Percentiles rank a stretch among this genome's conserved stretches.
Evolutionary conservation across 2,797 vertebrate genomes (phyloP).

Genomic region (Hippocampus kuda): DNA sequence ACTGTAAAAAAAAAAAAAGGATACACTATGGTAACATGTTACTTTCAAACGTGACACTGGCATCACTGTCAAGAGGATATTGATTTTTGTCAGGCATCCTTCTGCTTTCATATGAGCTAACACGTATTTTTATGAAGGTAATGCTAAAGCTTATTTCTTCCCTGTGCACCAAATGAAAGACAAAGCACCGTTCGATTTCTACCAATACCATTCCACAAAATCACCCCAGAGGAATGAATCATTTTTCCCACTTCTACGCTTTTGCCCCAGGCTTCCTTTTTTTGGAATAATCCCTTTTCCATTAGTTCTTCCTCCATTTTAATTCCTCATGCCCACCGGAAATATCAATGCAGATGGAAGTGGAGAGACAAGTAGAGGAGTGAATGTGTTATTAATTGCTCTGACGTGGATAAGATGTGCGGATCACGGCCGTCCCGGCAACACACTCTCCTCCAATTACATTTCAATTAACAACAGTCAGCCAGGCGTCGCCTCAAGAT

Average conservation of each 20-base stretch:
- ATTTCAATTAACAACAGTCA: slow-evolving; percentile 71
- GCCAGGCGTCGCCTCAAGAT: slow-evolving; percentile 61
- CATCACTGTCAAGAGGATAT: no score
- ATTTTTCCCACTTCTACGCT: slow-evolving; percentile 48
- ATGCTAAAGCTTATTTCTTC: neutral
- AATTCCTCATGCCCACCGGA: slow-evolving; percentile 54
- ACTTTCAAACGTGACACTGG: no score
- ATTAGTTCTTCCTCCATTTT: slow-evolving; percentile 55
- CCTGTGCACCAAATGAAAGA: neutral
- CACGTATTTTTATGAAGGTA: neutral
- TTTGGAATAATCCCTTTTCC: slow-evolving; percentile 52
- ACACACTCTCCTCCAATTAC: slow-evolving; percentile 57
- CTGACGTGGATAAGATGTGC: slow-evolving; percentile 67
- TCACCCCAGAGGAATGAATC: slow-evolving; percentile 57
- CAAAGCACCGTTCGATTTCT: neutral
- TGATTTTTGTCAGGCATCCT: no score
- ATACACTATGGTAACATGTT: no score
- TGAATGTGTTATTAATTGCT: slow-evolving; percentile 64
- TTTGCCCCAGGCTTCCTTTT: slow-evolving; percentile 41
- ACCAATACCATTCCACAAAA: slow-evolving; percentile 29
- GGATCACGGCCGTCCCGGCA: slow-evolving; percentile 23
- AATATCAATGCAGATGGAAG: slow-evolving; percentile 39
- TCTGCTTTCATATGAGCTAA: no score
- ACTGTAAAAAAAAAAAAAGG: no score
- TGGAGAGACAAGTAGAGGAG: slow-evolving; percentile 14